Base-by-base conservation (phyloP, 1,140 invertebrate species). In the Mesaphorura yosii region DNA sequence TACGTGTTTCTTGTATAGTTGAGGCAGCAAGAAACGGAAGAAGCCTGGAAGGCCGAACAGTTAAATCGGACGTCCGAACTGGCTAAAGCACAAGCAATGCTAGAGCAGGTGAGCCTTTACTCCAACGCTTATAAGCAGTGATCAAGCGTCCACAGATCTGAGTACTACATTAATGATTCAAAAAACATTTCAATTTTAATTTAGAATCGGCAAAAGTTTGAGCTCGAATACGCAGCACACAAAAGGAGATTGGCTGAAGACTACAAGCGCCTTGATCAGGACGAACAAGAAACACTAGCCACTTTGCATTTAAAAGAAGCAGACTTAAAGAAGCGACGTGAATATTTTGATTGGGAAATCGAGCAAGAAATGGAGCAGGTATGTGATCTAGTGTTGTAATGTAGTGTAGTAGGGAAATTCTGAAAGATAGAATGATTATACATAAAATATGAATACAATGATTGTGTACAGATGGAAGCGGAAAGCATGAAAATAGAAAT, bases 221-320 rank as follows among this genome's bases (percentile, higher is more conserved):
- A 78, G 64, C 66, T 70, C 45, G 75, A 77, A 63, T 77, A 78
- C 67, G 73, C 73, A 23, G 73, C 73, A 15, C 77, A 78, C 53
- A 75, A 75, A 44, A 62, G 70, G 27, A 67, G 70, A 14, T 60
- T 76, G 46, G 72, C 72, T 7, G 73, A 74, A 55, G 73, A 76
- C 63, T 75, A 73, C 73, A 67, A 72, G 46, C 65, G 70, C 23
- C 59, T 72, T 48, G 75, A 72, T 58, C 68, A 62, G 64, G 62
- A 77, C 64, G 68, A 79, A 72, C 72, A 66, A 34, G 64, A 66
- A n/a, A 64, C 70, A 5, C 69, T 74, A 44, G 64, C 67, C 0
- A 63, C 66, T 15, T 64, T 75, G 15, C 69, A 70, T 65, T 51
- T 68, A 64, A 58, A 70, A 66, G 60, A 77, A 20, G 64, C 67